Evolutionary conservation across 2,888 invertebrate genomes (phyloP).

Genomic region (Drosophila parthenogenetica): DNA sequence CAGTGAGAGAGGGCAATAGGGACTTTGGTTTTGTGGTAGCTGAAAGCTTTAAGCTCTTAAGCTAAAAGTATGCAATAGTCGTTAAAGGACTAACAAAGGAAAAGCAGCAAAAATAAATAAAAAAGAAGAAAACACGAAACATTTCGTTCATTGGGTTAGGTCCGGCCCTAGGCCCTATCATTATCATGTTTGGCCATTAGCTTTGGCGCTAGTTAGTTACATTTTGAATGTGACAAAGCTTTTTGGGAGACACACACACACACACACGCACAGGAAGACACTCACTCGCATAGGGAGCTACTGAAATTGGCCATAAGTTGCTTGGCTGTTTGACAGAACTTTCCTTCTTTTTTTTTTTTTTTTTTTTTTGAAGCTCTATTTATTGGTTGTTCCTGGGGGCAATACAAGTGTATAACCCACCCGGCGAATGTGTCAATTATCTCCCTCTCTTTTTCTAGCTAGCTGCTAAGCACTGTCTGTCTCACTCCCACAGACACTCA

Average conservation of each 20-base stretch:
- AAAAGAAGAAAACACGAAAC: neutral
- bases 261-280: constrained; percentile 1
- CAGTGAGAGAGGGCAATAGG: neutral
- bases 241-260: constrained; percentile 25
- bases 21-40: constrained; percentile 16
- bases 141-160: constrained; percentile 21
- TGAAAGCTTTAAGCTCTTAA: constrained; percentile 52
- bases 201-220: constrained; percentile 36
- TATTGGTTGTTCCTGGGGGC: constrained; percentile 27
- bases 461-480: too few species aligned
- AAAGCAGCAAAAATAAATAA: neutral
- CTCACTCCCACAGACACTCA: neutral
- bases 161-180: constrained; percentile 22
- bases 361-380: constrained; percentile 11
- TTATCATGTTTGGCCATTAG: constrained; percentile 40
- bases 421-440: constrained; percentile 52
- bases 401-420: constrained; percentile 7
- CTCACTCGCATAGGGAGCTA: too few species aligned
- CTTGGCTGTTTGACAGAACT: constrained; percentile 36
- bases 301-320: constrained; percentile 30
- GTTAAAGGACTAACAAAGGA: constrained; percentile 1
- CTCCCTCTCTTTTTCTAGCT: constrained; percentile 2
- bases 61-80: constrained; percentile 42
- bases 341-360: neutral
- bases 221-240: constrained; percentile 44